phyloP scores from a whole-genome alignment of 2,888 invertebrate genomes.

The Eupsilia transversa region DNA sequence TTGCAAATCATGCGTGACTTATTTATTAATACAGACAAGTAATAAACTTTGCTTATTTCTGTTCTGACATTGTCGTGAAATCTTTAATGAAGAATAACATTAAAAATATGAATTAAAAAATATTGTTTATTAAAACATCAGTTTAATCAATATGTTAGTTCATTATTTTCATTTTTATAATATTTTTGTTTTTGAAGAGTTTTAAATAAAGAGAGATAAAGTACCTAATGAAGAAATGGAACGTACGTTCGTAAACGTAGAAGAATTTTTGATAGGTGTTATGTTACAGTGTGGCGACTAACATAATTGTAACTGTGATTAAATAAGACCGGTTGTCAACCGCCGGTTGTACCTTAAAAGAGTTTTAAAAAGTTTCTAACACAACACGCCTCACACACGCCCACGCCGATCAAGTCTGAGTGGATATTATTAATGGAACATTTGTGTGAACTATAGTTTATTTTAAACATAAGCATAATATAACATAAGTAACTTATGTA shows the following conservation, averaged over 20 bases:
- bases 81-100: neutral
- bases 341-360: neutral
- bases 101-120: neutral
- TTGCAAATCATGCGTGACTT: neutral
- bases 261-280: neutral
- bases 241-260: neutral
- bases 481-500: no score
- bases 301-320: neutral
- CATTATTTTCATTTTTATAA: neutral
- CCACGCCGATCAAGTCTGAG: slow-evolving; percentile 14
- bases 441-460: neutral
- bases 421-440: neutral
- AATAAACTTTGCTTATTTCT: neutral
- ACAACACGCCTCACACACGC: neutral
- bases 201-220: neutral
- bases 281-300: neutral
- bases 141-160: neutral
- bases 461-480: neutral
- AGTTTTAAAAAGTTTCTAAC: neutral
- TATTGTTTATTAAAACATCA: neutral
- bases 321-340: neutral
- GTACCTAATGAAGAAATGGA: neutral
- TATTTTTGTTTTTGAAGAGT: neutral
- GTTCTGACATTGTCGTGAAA: neutral
- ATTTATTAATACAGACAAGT: neutral